These are phyloP conservation scores for Montipora foliosa DNA, from an alignment of 64 coral and sea anemone species.

Conservation along the genomic window DNA sequence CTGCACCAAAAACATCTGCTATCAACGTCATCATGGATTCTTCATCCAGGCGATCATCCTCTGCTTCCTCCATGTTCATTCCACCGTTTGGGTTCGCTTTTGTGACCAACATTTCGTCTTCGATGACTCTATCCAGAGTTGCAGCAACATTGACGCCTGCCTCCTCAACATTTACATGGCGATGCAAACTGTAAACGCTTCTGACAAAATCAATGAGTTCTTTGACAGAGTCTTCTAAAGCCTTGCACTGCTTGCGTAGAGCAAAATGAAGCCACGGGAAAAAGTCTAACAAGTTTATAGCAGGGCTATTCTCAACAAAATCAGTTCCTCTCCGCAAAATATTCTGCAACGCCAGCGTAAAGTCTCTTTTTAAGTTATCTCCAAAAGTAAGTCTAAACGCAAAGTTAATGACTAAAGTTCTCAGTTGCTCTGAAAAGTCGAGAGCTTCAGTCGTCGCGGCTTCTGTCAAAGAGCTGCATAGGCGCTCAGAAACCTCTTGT, in stretches of 20 bases:
- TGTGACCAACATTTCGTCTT: slow-evolving; percentile 6
- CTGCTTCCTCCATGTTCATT: neutral
- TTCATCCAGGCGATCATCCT: slow-evolving; percentile 43
- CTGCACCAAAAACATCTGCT: slow-evolving; percentile 78
- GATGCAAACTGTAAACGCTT: slow-evolving; percentile 36
- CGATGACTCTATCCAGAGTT: slow-evolving; percentile 39
- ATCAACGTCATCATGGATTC: slow-evolving; percentile 33
- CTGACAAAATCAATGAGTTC: slow-evolving; percentile 53
- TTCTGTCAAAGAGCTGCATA: slow-evolving; percentile 15
- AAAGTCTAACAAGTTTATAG: slow-evolving; percentile 70
- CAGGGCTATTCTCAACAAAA: slow-evolving; percentile 68
- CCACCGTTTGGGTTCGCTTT: neutral
- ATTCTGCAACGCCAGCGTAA: slow-evolving; percentile 31
- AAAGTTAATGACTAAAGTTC: slow-evolving; percentile 63
- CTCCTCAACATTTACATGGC: slow-evolving; percentile 3
- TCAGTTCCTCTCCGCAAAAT: slow-evolving; percentile 49
- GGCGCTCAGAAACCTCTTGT: slow-evolving; percentile 50
- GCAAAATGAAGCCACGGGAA: slow-evolving; percentile 84
- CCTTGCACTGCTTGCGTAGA: slow-evolving; percentile 39
- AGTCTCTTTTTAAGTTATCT: slow-evolving; percentile 41
- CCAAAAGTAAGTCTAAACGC: slow-evolving; percentile 77
- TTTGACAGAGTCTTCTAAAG: slow-evolving; percentile 60
- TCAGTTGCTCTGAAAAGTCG: slow-evolving; percentile 50
- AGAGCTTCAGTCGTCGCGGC: slow-evolving; percentile 16
- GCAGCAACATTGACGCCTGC: slow-evolving; percentile 35